These are phyloP conservation scores for Lethocerus indicus DNA, from an alignment of 1,140 invertebrate genomes.

Conservation along the genomic window DNA sequence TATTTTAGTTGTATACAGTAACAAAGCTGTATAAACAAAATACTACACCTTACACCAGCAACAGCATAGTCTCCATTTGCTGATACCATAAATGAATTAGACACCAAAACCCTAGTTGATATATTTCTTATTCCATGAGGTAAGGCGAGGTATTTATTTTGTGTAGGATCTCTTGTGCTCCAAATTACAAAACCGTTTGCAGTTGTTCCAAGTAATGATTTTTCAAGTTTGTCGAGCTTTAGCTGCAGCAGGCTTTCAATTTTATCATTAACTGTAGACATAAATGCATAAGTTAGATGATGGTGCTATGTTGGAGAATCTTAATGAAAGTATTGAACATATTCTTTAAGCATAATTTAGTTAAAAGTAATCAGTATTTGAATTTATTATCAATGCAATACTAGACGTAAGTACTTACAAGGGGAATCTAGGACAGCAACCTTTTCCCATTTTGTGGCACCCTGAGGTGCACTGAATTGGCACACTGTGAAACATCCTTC, in stretches of 20 bases:
- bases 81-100: constrained; percentile 82
- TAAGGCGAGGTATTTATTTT: constrained; percentile 53
- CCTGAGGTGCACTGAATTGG: constrained; percentile 32
- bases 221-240: constrained; percentile 63
- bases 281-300: neutral
- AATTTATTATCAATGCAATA: neutral
- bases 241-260: constrained; percentile 63
- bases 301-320: neutral
- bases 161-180: constrained; percentile 32
- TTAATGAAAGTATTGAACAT: no score
- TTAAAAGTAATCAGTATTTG: no score
- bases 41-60: constrained; percentile 76
- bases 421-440: constrained; percentile 37
- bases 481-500: constrained; percentile 35
- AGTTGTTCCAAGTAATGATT: constrained; percentile 64
- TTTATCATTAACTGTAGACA: constrained; percentile 38
- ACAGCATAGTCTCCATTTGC: constrained; percentile 82
- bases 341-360: no score
- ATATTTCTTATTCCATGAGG: constrained; percentile 88
- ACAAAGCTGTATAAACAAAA: neutral
- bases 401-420: constrained; percentile 15
- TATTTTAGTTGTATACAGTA: neutral
- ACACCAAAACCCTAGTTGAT: constrained; percentile 61
- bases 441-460: constrained; percentile 37
- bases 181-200: constrained; percentile 67